These are phyloP conservation scores for Oreotragus oreotragus DNA, from an alignment of 2,113 vertebrate species.

Conservation along the genomic window DNA sequence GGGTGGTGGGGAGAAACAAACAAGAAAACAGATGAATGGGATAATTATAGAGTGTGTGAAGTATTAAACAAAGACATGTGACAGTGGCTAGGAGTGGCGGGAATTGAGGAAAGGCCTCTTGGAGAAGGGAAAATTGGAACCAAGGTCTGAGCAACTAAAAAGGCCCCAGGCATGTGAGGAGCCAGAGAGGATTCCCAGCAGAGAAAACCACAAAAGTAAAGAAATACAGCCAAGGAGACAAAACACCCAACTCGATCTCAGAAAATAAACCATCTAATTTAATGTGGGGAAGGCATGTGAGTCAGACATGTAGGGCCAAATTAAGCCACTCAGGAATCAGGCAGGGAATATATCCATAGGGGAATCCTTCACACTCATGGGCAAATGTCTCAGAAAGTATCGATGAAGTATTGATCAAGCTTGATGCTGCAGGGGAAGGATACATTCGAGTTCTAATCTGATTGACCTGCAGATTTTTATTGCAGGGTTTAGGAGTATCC, in stretches of 20 bases:
- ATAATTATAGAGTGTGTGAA: neutral
- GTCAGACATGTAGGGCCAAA: neutral
- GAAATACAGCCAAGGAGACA: neutral
- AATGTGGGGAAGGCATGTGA: neutral
- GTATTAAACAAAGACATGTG: neutral
- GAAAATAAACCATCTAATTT: conserved; percentile 6
- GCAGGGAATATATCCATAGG: neutral
- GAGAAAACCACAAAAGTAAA: neutral
- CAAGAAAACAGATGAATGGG: neutral
- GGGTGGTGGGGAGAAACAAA: neutral
- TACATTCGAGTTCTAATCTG: neutral
- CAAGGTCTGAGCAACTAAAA: neutral
- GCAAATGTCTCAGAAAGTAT: neutral
- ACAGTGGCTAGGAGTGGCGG: neutral
- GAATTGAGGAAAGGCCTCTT: neutral
- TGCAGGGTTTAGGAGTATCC: neutral
- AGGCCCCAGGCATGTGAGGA: neutral
- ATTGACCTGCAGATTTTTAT: neutral
- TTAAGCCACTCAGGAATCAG: neutral
- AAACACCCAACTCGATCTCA: neutral
- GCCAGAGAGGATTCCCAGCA: neutral
- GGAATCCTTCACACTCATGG: neutral
- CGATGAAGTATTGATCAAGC: neutral
- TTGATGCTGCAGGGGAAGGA: neutral
- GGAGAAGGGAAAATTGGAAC: neutral